Evolutionary conservation across 2,797 vertebrate genomes (phyloP).

Genomic region (Crax fasciolata): DNA sequence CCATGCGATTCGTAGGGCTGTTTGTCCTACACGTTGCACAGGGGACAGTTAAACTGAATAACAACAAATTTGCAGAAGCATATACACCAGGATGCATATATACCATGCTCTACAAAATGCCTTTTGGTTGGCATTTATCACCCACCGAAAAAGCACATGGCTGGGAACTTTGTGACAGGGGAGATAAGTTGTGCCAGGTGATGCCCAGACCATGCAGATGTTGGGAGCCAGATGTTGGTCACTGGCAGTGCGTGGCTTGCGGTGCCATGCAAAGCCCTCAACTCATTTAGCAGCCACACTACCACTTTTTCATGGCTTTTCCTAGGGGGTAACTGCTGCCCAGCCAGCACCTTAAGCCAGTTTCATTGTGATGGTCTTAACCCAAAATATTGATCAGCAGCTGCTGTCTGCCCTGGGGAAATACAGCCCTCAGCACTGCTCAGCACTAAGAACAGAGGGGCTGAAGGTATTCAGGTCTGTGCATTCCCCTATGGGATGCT

Average conservation of each 20-base stretch:
- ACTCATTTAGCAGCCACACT: background rate
- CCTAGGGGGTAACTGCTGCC: background rate
- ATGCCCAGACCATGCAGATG: background rate
- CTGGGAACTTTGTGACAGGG: background rate
- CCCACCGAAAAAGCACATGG: background rate
- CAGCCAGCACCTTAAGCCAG: no score
- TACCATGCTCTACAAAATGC: background rate
- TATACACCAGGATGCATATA: background rate
- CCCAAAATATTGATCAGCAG: background rate
- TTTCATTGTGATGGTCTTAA: background rate
- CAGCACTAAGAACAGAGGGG: background rate
- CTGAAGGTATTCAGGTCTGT: background rate
- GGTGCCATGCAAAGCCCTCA: fast-evolving
- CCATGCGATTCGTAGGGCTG: background rate
- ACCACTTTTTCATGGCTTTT: background rate
- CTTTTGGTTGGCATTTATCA: constrained; percentile 4
- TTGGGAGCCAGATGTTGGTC: background rate
- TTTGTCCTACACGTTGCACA: constrained; percentile 33
- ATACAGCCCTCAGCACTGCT: background rate
- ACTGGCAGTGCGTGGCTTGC: background rate
- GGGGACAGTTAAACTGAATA: constrained; percentile 1
- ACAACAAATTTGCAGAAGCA: background rate
- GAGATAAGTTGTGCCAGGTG: background rate
- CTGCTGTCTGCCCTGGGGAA: background rate
- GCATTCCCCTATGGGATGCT: background rate